Evolutionary conservation across 2,113 vertebrate species (phyloP).

Genomic region (Zosterops hypoxanthus): DNA sequence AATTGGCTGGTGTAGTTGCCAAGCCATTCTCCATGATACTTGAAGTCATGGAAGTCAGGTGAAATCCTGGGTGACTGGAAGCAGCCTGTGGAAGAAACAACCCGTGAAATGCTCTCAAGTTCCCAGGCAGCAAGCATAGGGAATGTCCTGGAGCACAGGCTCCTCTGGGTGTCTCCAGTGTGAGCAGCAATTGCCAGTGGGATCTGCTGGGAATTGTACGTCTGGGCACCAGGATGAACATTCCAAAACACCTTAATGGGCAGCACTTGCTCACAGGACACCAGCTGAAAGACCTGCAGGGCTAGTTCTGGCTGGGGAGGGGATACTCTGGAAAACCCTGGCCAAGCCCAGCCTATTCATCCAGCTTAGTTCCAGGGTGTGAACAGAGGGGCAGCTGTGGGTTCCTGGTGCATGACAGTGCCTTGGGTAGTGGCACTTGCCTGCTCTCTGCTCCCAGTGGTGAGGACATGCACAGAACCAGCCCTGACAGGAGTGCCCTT

Average conservation of each 20-base stretch:
- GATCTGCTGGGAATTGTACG: rapidly evolving
- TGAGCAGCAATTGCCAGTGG: not conserved
- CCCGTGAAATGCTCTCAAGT: not conserved
- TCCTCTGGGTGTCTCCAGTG: not conserved
- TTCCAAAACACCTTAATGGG: not conserved
- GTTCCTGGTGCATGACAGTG: not conserved
- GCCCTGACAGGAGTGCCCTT: not conserved
- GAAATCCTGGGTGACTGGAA: not conserved
- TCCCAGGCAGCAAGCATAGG: not conserved
- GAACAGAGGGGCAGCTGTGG: not conserved
- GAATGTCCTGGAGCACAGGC: not conserved
- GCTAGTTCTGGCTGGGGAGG: not conserved
- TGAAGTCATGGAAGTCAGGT: not conserved
- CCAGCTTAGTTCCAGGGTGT: not conserved
- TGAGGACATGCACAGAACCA: not conserved
- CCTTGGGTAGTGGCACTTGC: not conserved
- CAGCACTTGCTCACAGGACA: not conserved
- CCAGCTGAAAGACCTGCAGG: not conserved
- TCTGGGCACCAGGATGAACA: not conserved
- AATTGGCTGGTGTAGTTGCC: not conserved
- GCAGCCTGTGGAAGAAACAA: not conserved
- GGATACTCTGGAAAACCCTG: not conserved
- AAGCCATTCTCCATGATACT: not conserved
- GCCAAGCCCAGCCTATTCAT: not conserved
- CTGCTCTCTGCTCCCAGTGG: not conserved